phyloP scores from a whole-genome alignment of 2,888 invertebrate genomes.

The Platycnemis pennipes region DNA sequence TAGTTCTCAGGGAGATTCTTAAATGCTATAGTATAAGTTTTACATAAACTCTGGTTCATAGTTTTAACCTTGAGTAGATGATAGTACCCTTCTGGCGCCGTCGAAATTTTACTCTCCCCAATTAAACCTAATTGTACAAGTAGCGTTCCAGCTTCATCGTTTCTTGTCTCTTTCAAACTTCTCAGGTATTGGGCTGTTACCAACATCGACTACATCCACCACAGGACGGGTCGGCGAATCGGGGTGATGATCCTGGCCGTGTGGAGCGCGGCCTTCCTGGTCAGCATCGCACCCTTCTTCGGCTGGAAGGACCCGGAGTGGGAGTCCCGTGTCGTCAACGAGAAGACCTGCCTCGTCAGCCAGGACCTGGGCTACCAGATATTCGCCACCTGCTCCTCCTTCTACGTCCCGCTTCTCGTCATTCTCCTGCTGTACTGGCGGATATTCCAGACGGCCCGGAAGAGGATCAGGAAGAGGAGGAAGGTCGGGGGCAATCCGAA shows the following conservation, averaged over 20 bases:
- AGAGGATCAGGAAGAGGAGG: constrained; percentile 86
- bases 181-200: constrained; percentile 94
- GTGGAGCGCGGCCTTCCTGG: constrained; percentile 91
- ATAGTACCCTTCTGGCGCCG: too few species aligned
- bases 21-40: too few species aligned
- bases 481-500: constrained; percentile 72
- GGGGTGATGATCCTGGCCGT: constrained; percentile 91
- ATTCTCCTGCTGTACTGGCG: constrained; percentile 95
- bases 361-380: constrained; percentile 91
- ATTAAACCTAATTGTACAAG: too few species aligned
- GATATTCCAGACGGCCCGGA: constrained; percentile 93
- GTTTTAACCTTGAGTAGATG: too few species aligned
- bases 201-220: constrained; percentile 93
- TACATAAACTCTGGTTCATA: too few species aligned
- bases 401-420: constrained; percentile 93
- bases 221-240: constrained; percentile 88
- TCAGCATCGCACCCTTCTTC: constrained; percentile 92
- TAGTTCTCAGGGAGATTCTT: too few species aligned
- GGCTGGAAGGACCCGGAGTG: constrained; percentile 89
- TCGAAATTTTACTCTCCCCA: too few species aligned
- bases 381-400: constrained; percentile 94
- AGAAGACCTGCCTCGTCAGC: constrained; percentile 87
- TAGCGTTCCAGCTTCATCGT: not conserved
- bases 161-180: not conserved
- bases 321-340: constrained; percentile 82